Evolutionary conservation across 2,888 invertebrate genomes (phyloP).

Genomic region (Drosophila algonquin): DNA sequence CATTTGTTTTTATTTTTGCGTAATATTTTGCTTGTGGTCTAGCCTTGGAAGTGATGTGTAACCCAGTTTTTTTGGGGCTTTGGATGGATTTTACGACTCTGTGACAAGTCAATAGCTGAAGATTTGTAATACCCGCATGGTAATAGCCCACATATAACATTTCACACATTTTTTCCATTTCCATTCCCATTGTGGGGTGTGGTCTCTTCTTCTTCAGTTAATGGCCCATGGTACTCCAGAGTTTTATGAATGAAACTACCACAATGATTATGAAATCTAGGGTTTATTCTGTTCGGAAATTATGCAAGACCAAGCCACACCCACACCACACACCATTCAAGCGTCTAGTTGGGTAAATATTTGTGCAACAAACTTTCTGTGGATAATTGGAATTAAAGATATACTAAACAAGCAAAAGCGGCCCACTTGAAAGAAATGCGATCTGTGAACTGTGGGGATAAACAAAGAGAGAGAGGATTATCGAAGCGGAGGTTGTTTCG

Average conservation of each 20-base stretch:
- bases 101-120: conserved; percentile 58
- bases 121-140: conserved; percentile 63
- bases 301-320: conserved; percentile 20
- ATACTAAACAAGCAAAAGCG: conserved; percentile 39
- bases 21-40: background rate
- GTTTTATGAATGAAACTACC: conserved; percentile 59
- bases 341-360: conserved; percentile 37
- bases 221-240: background rate
- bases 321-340: conserved; percentile 4
- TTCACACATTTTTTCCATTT: conserved; percentile 60
- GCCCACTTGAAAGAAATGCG: conserved; percentile 66
- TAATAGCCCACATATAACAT: conserved; percentile 43
- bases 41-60: conserved; percentile 32
- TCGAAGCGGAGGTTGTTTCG: conserved; percentile 25
- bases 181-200: conserved; percentile 5
- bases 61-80: conserved; percentile 31
- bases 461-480: conserved; percentile 44
- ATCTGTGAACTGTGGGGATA: conserved; percentile 61
- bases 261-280: conserved; percentile 33
- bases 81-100: conserved; percentile 58
- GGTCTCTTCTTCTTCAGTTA: conserved; percentile 16
- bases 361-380: conserved; percentile 37
- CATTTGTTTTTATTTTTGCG: background rate
- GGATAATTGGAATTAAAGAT: conserved; percentile 76
- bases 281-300: conserved; percentile 14